phyloP scores from a whole-genome alignment of 2,113 vertebrate species.

The Campylorhamphus procurvoides region DNA sequence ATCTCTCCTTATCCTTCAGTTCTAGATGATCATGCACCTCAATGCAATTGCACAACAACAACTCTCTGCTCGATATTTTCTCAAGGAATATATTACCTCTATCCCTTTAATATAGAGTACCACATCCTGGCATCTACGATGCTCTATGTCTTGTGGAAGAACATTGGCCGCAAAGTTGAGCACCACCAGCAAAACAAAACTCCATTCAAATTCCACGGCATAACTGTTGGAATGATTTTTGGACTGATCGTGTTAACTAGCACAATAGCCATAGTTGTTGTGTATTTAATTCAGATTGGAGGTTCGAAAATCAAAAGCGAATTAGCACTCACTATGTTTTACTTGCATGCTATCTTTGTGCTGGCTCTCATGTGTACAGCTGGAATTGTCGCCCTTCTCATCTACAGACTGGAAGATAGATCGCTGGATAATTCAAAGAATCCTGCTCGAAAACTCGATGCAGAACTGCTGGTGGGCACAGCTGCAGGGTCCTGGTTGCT shows the following conservation, averaged over 20 bases:
- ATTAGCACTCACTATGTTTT: conserved; percentile 89
- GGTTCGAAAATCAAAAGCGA: conserved; percentile 79
- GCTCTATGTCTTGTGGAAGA: conserved; percentile 97
- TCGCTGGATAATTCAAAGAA: conserved; percentile 85
- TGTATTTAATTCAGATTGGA: conserved; percentile 89
- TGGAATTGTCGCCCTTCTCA: conserved; percentile 79
- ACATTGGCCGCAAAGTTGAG: conserved; percentile 88
- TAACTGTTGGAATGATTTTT: conserved; percentile 80
- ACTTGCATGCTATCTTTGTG: conserved; percentile 84
- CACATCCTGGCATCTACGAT: conserved; percentile 95
- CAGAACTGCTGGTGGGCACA: conserved; percentile 87
- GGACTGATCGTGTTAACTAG: conserved; percentile 84
- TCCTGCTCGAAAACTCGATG: conserved; percentile 89
- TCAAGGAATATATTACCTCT: conserved; percentile 90
- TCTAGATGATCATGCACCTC: conserved; percentile 80
- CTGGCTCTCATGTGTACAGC: conserved; percentile 86
- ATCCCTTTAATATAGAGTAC: conserved; percentile 96
- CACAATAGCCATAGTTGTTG: conserved; percentile 87
- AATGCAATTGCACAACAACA: conserved; percentile 88
- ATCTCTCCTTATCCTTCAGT: conserved; percentile 29
- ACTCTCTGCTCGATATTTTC: conserved; percentile 86
- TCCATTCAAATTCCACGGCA: conserved; percentile 70
- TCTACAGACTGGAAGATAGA: conserved; percentile 82
- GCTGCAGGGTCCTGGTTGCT: conserved; percentile 93
- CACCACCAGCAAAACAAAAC: conserved; percentile 73